phyloP scores from a whole-genome alignment of 2,797 vertebrate genomes.

The Sus cebifrons region DNA sequence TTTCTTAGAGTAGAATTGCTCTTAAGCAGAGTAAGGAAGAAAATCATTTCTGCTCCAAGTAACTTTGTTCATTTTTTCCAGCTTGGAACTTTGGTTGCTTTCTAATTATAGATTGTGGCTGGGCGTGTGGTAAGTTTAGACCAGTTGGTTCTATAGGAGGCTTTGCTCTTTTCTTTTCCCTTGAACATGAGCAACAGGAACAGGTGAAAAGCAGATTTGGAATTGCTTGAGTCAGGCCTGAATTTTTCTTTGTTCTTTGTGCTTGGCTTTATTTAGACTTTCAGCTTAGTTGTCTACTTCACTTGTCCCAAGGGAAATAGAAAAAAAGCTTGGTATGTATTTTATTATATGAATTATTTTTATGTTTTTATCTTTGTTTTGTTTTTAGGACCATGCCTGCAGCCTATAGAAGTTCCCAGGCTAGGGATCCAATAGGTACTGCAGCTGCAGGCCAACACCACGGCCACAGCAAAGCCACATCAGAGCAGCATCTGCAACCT shows the following conservation, averaged over 20 bases:
- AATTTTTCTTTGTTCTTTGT: conserved; percentile 68
- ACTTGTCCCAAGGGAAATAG: conserved; percentile 45
- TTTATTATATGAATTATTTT: background rate
- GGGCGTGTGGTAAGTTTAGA: conserved; percentile 83
- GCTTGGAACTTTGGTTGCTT: conserved; percentile 86
- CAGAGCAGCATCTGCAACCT: no score
- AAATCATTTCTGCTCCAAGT: conserved; percentile 79
- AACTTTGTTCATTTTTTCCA: conserved; percentile 87
- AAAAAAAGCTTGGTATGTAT: conserved; percentile 24
- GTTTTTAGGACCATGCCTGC: no score
- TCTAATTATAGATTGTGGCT: conserved; percentile 92
- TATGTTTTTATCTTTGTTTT: no score
- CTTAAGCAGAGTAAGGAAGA: conserved; percentile 49
- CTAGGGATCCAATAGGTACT: no score
- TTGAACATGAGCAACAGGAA: conserved; percentile 84
- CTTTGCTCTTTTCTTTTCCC: conserved; percentile 69
- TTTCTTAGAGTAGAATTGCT: conserved; percentile 34
- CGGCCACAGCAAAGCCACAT: no score
- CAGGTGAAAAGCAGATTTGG: conserved; percentile 88
- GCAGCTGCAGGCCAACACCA: no score
- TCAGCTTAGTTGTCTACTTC: background rate
- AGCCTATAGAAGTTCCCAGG: no score
- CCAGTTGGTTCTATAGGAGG: conserved; percentile 79
- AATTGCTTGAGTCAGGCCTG: conserved; percentile 75
- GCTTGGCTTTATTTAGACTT: conserved; percentile 70